Evolutionary conservation across 2,888 invertebrate species (phyloP), one percentile per base, ranked within the genome.

Genomic region (Lithophane semibrunnea): DNA sequence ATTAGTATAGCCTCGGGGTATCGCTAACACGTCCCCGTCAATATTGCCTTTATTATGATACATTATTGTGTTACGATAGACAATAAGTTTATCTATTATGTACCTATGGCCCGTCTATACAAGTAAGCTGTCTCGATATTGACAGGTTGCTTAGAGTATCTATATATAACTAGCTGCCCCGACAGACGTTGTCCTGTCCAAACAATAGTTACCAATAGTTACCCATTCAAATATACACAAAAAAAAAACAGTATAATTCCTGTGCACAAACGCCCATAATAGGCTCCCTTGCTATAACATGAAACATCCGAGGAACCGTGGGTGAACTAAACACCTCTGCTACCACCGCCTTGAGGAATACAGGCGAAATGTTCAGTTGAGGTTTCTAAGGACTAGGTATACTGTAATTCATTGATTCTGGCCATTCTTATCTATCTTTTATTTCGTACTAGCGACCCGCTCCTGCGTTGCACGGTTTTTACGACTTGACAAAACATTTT

Each of bases 21-120:
- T 83, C 68, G 65, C 29, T 81, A 70, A 83, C 77, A 67, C 37
- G 61, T 56, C 24, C 16, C 60, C 44, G 64, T 83, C 79, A 73
- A 73, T 73, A 66, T 24, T 24, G 56, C n/a, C 54, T 58, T 70
- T 75, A 68, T 65, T 81, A 49, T 24, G 64, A 56, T 69, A 75
- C 81, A 64, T 73, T 58, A 84, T 75, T 75, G 69, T 75, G 24
- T 78, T 60, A 69, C 29, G 54, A 77, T 73, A 56, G 37, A 68
- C 71, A 66, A 65, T 75, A 79, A 69, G 64, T 89, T 89, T 89
- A 88, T 85, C 84, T 67, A 86, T 91, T 89, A 88, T 85, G 82
- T 87, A 80, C 82, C 12, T 79, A 42, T n/a, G 87, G 86, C 84
- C 86, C 74, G 86, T 85, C 86, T 77, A 82, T 91, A 91, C 88